A percentile compares a stretch with the other conserved stretches of the same genome.
These are phyloP conservation scores for Poeciliopsis prolifica DNA, from an alignment of 2,113 vertebrate species.

Conservation along the genomic window DNA sequence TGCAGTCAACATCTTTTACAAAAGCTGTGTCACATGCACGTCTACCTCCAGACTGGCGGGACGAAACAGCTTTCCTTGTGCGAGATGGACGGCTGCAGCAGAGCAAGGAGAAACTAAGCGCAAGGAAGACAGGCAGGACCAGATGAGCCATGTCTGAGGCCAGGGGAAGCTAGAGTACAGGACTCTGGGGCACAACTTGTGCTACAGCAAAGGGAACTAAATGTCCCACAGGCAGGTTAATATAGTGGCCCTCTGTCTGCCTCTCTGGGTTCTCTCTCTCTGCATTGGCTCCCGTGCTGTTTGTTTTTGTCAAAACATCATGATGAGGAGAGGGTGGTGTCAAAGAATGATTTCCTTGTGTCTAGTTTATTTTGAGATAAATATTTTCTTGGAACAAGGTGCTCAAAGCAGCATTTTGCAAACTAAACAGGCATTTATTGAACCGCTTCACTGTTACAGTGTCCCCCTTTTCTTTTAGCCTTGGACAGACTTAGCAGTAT, in stretches of 20 bases:
- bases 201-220: constrained; percentile 52
- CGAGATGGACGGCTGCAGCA: constrained; percentile 64
- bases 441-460: constrained; percentile 46
- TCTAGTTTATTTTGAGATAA: constrained; percentile 73
- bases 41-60: constrained; percentile 71
- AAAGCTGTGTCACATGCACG: background rate
- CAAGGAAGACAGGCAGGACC: constrained; percentile 61
- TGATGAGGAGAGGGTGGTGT: constrained; percentile 63
- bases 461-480: constrained; percentile 13
- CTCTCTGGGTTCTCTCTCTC: constrained; percentile 34
- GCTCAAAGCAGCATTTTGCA: constrained; percentile 65
- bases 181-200: constrained; percentile 61
- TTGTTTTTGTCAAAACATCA: constrained; percentile 69
- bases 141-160: constrained; percentile 70
- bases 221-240: constrained; percentile 40
- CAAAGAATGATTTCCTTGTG: constrained; percentile 76
- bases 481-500: background rate
- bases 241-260: constrained; percentile 68
- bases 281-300: constrained; percentile 71
- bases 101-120: constrained; percentile 68
- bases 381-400: constrained; percentile 77
- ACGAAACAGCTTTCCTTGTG: constrained; percentile 68
- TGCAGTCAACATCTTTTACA: background rate
- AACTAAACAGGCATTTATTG: constrained; percentile 69
- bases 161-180: constrained; percentile 33